Evolutionary conservation across 2,113 vertebrate species (phyloP), one percentile per base, ranked within the genome.

Genomic region (Malaclemys terrapin): DNA sequence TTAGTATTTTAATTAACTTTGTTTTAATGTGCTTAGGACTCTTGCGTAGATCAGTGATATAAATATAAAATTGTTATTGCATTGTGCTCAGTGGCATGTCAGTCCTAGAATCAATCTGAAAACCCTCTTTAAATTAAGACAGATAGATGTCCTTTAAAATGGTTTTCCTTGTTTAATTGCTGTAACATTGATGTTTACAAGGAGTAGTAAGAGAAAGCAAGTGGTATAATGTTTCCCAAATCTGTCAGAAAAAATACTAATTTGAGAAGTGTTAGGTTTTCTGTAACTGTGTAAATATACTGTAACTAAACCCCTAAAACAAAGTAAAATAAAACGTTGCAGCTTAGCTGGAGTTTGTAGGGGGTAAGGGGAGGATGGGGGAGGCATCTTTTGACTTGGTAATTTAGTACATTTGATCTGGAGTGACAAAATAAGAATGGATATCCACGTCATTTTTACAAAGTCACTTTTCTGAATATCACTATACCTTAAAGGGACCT

Each of bases 1-100:
- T 92, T 17, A 82, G 0, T 49, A 91, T 16, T 9, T 65, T 0
- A 0, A 38, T 35, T 3, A 78, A 47, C 56, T 82, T 69, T 56
- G 29, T 22, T 89, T 84, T 91, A 57, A 53, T 65, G 19, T 17
- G 83, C 90, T 9, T 54, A 85, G 5, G 38, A 72, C 56, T 45
- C 31, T 4, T 7, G 75, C 45, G 56, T 42, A 59, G n/a, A 93
- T 29, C 2, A 25, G 8, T 38, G 49, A 84, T 0, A 62, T 29
- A 78, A 19, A 38, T 38, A 72, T 38, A 72, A 89, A 84, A 86
- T 1, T 89, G 45, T 57, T 92, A 59, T 0, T 50, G 72, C 3
- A 11, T 85, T 72, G 45, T 80, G 56, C 75, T 84, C 59, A 91
- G 8, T 1, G 2, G 29, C 1, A 47, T 12, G 35, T 14, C 10